Evolutionary conservation across 2,797 vertebrate genomes (phyloP), one percentile per base, ranked within the genome.

Genomic region (Epinephelus coioides): DNA sequence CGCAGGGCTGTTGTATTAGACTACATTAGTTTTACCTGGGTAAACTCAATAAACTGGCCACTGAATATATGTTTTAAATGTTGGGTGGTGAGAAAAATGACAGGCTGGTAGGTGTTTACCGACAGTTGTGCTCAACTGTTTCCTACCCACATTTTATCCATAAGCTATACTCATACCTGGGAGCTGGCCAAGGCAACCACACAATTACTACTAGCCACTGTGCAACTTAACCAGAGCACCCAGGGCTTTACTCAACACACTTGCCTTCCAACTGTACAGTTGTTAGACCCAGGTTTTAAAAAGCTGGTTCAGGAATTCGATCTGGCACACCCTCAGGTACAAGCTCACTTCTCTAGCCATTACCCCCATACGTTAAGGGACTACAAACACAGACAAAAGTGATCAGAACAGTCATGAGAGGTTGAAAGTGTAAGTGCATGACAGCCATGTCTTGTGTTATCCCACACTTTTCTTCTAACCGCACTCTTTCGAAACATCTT

Each of bases 401-500:
- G 40, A 43, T 9, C 23, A 49, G 43, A 75, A 46, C 49, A 40
- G 23, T 66, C 83, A 70, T 44, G 62, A 84, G 50, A 78, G 59
- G 9, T 61, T 72, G 14, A 53, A 73, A 62, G 62, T 49, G 38
- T 43, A 23, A 65, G 64, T 49, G 62, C 69, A 70, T 57, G 63
- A 60, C 57, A 65, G 74, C 68, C 63, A 46, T 82, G 73, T 70
- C 72, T 69, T 66, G 47, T 46, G 66, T 78, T 81, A 66, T 69
- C 72, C 78, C 71, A 68, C 83, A 70, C 80, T 59, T 74, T 71
- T 62, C 56, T 79, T 69, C 50, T 61, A 71, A 84, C 85, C 78
- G 2, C 78, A 85, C 44, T 61, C 76, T 86, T 85, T 88, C 50
- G 64, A 88, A 90, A 88, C 77, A 79, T 82, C 76, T 76, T 89